These are phyloP conservation scores for Oryzias sinensis DNA, from an alignment of 2,797 vertebrate species.

Conservation along the genomic window DNA sequence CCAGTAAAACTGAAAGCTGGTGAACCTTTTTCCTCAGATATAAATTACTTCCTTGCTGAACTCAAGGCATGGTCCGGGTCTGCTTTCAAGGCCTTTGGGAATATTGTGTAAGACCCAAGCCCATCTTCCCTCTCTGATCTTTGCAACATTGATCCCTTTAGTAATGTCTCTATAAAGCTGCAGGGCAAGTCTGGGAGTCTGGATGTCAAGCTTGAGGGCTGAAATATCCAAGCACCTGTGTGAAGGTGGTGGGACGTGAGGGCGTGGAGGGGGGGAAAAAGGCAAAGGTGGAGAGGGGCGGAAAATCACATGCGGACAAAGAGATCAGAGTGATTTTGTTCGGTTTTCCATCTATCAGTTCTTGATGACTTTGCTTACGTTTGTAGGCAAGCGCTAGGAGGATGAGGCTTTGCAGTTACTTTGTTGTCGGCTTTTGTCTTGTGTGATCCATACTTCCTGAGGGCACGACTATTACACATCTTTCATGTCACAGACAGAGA, in stretches of 20 bases:
- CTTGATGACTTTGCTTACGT: conserved; percentile 25
- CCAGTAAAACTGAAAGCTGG: conserved; percentile 21
- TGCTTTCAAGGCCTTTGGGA: conserved; percentile 30
- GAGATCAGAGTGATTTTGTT: conserved; percentile 53
- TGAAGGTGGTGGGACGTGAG: conserved; percentile 22
- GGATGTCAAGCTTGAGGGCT: conserved; percentile 20
- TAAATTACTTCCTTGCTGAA: conserved; percentile 45
- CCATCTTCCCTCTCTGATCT: conserved; percentile 37
- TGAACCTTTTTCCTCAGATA: conserved; percentile 15
- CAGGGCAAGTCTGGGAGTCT: conserved; percentile 21
- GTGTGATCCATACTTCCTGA: conserved; percentile 37
- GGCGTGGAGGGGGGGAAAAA: conserved; percentile 19
- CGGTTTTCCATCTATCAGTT: conserved; percentile 37
- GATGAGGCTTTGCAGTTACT: conserved; percentile 38
- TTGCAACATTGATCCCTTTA: conserved; percentile 18
- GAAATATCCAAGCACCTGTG: conserved; percentile 43
- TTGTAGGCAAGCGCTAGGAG: conserved; percentile 56
- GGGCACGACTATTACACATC: conserved; percentile 40
- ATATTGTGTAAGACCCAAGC: conserved; percentile 27
- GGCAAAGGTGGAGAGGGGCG: conserved; percentile 14
- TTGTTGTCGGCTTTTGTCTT: conserved; percentile 62
- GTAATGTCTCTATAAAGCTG: conserved; percentile 31
- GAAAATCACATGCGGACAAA: conserved; percentile 7
- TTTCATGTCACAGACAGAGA: conserved; percentile 22
- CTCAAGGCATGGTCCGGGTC: conserved; percentile 16